Conservation (phyloP, 2,888 invertebrate species). For the Sarcophaga variegata region DNA sequence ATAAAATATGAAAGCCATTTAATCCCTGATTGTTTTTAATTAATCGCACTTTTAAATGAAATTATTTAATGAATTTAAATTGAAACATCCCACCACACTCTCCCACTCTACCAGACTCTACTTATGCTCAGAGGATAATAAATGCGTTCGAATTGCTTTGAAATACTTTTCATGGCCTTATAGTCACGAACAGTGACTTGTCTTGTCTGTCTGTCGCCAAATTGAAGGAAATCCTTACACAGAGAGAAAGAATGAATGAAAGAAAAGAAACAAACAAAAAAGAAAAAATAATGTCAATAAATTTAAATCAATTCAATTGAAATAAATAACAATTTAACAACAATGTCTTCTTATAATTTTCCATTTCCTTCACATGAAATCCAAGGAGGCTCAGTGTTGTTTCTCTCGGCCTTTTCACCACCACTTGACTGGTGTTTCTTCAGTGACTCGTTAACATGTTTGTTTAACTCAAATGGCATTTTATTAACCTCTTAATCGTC, state of each 20-base stretch:
- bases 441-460: background rate
- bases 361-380: background rate
- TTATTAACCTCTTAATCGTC: constrained; percentile 38
- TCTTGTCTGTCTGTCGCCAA: background rate
- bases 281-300: constrained; percentile 23
- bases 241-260: background rate
- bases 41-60: constrained; percentile 19
- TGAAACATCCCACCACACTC: background rate
- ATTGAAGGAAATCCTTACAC: background rate
- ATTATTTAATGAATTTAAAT: constrained; percentile 20
- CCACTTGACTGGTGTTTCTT: background rate
- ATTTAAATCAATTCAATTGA: constrained; percentile 56
- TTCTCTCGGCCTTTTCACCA: background rate
- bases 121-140: background rate
- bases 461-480: constrained; percentile 18
- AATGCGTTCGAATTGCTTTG: constrained; percentile 9
- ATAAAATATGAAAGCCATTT: background rate
- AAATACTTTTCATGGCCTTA: background rate
- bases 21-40: constrained; percentile 9
- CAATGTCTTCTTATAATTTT: constrained; percentile 23
- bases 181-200: constrained; percentile 31
- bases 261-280: background rate
- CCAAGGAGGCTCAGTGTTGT: background rate
- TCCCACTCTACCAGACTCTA: background rate
- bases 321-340: constrained; percentile 59